These are phyloP conservation scores for Micronycteris hirsuta DNA, from an alignment of 2,113 vertebrate genomes.

Conservation along the genomic window DNA sequence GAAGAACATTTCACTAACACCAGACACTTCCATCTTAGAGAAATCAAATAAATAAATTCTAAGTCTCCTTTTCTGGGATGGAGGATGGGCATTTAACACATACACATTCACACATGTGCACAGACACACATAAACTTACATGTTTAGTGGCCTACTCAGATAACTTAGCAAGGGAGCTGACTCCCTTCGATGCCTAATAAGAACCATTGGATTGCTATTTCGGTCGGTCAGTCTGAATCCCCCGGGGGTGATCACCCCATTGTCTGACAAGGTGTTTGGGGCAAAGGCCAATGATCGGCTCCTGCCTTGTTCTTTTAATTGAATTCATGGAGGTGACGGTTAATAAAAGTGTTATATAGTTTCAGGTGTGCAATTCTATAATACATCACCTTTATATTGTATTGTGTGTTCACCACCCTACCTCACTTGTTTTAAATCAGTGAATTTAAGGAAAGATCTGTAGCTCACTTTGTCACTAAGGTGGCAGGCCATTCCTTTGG, in stretches of 20 bases:
- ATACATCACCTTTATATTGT: not conserved
- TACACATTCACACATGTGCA: not conserved
- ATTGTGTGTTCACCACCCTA: not conserved
- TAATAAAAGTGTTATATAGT: not conserved
- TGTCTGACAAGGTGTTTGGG: not conserved
- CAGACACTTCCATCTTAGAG: not conserved
- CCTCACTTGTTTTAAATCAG: not conserved
- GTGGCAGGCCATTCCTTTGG: not conserved
- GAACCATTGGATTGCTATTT: too few relatives aligned
- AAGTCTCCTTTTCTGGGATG: not conserved
- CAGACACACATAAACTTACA: accelerated
- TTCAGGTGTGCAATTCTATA: not conserved
- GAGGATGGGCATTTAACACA: not conserved
- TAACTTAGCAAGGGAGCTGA: not conserved
- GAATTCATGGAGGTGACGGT: not conserved
- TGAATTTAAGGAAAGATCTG: not conserved
- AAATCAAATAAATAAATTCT: not conserved
- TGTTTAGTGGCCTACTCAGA: not conserved
- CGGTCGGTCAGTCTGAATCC: not conserved
- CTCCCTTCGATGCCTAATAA: not conserved
- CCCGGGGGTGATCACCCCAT: not conserved
- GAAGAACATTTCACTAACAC: not conserved
- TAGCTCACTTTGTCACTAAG: not conserved
- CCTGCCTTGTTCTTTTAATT: not conserved
- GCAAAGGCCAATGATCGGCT: not conserved